Percentiles rank a stretch among this genome's conserved stretches.
Conservation (phyloP, 1,140 invertebrate species). For the Xylocopa sonorina region DNA sequence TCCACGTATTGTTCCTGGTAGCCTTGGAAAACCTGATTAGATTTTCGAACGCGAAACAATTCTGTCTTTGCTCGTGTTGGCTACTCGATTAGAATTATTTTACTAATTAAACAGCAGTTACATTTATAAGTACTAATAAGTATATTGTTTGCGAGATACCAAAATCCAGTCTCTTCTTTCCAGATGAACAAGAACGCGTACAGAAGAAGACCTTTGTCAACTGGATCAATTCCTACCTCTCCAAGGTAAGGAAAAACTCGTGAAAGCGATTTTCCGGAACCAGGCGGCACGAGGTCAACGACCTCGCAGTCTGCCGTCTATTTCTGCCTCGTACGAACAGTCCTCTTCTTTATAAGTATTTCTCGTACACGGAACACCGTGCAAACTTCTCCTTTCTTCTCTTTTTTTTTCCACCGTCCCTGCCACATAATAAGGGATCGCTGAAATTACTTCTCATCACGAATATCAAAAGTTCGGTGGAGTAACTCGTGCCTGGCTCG, state of each 20-base stretch:
- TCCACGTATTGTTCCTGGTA: no score
- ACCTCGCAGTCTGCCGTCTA: not conserved
- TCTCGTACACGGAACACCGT: not conserved
- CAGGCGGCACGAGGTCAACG: constrained; percentile 12
- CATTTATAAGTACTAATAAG: no score
- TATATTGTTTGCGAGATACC: no score
- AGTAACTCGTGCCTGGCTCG: constrained; percentile 71
- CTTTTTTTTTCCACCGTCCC: not conserved
- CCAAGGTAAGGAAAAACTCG: constrained; percentile 87
- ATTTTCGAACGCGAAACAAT: not conserved
- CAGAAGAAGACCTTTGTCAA: constrained; percentile 99
- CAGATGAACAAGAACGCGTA: constrained; percentile 99
- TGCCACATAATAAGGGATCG: constrained; percentile 27
- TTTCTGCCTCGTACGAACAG: not conserved
- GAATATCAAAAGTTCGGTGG: constrained; percentile 45
- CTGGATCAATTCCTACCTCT: constrained; percentile 99
- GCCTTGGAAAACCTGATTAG: not conserved
- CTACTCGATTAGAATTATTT: not conserved
- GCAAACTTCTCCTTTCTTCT: not conserved
- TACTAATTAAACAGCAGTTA: constrained; percentile 16
- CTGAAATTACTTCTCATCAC: constrained; percentile 48
- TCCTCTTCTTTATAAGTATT: not conserved
- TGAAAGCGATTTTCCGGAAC: no score
- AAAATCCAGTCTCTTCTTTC: constrained; percentile 81
- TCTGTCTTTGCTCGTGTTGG: constrained; percentile 26